Evolutionary conservation across 2,888 invertebrate species (phyloP).

Genomic region (Zaprionus obscuricornis): DNA sequence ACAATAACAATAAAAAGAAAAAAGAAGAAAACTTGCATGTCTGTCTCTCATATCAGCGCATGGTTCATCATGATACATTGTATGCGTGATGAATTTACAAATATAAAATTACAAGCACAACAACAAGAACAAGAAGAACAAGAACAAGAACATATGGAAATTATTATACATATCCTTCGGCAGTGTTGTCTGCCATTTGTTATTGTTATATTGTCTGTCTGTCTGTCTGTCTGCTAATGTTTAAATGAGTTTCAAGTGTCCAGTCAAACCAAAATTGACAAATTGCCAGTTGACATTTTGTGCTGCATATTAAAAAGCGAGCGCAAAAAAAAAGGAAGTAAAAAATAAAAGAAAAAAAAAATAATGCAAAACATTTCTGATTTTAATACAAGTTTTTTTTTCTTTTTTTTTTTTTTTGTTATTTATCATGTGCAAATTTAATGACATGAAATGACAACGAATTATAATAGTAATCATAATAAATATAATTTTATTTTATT

Average conservation of each 20-base stretch:
- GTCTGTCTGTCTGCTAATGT: conserved; percentile 33
- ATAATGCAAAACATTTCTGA: conserved; percentile 7
- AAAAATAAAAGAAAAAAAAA: conserved; percentile 14
- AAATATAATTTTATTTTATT: conserved; percentile 21
- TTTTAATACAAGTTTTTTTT: too few species aligned
- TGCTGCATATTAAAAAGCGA: conserved; percentile 45
- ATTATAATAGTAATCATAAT: not conserved
- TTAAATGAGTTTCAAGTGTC: too few species aligned
- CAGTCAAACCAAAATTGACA: conserved; percentile 47
- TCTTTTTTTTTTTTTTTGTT: too few species aligned
- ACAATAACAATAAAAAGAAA: too few species aligned
- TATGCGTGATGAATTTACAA: conserved; percentile 50
- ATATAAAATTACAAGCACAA: conserved; percentile 6
- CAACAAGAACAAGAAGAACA: not conserved
- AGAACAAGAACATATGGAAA: conserved; percentile 20
- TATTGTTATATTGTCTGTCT: conserved; percentile 23
- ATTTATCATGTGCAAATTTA: too few species aligned
- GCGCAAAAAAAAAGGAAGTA: too few species aligned
- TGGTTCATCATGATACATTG: conserved; percentile 27
- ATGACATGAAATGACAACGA: not conserved
- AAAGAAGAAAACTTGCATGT: too few species aligned
- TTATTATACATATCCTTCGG: conserved; percentile 26
- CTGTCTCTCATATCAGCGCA: conserved; percentile 16
- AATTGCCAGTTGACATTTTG: conserved; percentile 49
- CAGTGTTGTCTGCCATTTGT: not conserved